A percentile compares a stretch with the other conserved stretches of the same genome.
Evolutionary conservation across 2,888 invertebrate species (phyloP).

Genomic region (Oxyscelio sp.): DNA sequence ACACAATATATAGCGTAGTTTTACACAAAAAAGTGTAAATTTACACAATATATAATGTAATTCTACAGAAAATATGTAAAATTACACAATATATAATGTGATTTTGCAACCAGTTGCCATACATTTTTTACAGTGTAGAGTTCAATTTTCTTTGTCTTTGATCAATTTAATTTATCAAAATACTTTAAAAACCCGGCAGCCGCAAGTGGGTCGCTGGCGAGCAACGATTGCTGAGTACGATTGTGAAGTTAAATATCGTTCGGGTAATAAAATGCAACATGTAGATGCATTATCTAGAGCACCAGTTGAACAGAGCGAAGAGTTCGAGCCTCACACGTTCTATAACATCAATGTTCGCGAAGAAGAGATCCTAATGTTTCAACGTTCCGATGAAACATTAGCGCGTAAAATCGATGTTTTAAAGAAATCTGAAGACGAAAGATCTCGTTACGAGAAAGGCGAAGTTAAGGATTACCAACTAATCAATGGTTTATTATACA

Average conservation of each 20-base stretch:
- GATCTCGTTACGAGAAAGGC: too few species aligned
- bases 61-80: too few species aligned
- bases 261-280: background rate
- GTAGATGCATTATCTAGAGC: slow-evolving; percentile 47
- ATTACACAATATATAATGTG: too few species aligned
- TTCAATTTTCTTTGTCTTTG: too few species aligned
- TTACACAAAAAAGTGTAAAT: too few species aligned
- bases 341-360: background rate
- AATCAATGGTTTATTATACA: too few species aligned
- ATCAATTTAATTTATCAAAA: slow-evolving; percentile 48
- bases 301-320: background rate
- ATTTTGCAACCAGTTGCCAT: too few species aligned
- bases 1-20: too few species aligned
- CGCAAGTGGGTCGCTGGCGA: slow-evolving; percentile 76
- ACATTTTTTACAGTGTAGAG: too few species aligned
- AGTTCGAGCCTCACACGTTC: background rate
- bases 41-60: too few species aligned
- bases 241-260: slow-evolving; percentile 72
- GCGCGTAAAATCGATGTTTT: background rate
- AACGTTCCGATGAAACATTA: background rate
- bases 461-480: too few species aligned
- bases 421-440: too few species aligned
- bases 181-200: slow-evolving; percentile 52
- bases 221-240: slow-evolving; percentile 74
- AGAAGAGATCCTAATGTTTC: slow-evolving; percentile 17